Evolutionary conservation across 2,888 invertebrate species (phyloP).

Genomic region (Drosophila paramelanica): DNA sequence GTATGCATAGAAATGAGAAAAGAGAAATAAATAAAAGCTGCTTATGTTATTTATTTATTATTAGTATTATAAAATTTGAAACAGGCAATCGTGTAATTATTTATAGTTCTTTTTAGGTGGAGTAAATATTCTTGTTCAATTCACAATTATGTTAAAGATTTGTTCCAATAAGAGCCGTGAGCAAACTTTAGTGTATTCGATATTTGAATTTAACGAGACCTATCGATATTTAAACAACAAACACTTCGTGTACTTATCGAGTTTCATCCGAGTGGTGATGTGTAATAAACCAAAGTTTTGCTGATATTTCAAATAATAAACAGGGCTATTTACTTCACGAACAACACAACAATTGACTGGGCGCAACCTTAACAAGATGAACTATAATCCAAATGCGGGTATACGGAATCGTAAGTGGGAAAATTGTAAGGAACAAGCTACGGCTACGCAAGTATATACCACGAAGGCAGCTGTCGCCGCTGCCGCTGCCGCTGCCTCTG

Average conservation of each 20-base stretch:
- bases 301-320: slow-evolving; percentile 40
- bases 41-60: too few species aligned
- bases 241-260: slow-evolving; percentile 34
- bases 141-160: too few species aligned
- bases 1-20: too few species aligned
- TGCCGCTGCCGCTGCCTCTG: slow-evolving; percentile 15
- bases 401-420: slow-evolving; percentile 84
- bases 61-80: too few species aligned
- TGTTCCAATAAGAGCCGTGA: neutral
- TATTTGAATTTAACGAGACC: neutral
- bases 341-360: slow-evolving; percentile 1
- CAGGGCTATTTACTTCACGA: slow-evolving; percentile 7
- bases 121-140: too few species aligned
- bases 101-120: too few species aligned
- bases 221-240: slow-evolving; percentile 29
- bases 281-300: slow-evolving; percentile 65
- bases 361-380: slow-evolving; percentile 66
- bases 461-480: slow-evolving; percentile 33
- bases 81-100: too few species aligned
- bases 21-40: too few species aligned
- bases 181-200: slow-evolving; percentile 11
- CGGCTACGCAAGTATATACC: slow-evolving; percentile 81
- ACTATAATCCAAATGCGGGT: slow-evolving; percentile 84
- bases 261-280: slow-evolving; percentile 58
- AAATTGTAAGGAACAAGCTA: slow-evolving; percentile 83